Evolutionary conservation across 1,140 invertebrate genomes (phyloP).

Genomic region (Drosophila trapezifrons): DNA sequence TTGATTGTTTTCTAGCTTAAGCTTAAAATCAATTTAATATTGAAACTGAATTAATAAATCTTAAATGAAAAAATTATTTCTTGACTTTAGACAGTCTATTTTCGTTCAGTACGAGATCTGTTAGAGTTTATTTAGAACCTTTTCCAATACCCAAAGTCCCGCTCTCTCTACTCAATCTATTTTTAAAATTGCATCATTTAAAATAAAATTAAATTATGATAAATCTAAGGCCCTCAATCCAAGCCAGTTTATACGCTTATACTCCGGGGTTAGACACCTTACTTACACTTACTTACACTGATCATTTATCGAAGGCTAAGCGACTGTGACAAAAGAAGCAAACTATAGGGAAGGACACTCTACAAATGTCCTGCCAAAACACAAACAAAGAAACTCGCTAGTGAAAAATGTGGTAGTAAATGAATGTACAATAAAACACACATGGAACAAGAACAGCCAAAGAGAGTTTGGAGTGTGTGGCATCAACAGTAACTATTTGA

Average conservation of each 20-base stretch:
- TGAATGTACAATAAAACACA: constrained; percentile 40
- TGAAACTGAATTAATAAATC: neutral
- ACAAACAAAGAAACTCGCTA: constrained; percentile 34
- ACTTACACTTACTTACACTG: constrained; percentile 59
- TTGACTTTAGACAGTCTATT: neutral
- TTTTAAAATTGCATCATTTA: neutral
- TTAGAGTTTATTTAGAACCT: neutral
- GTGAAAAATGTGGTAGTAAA: constrained; percentile 27
- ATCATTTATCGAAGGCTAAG: constrained; percentile 28
- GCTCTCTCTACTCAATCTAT: constrained; percentile 64
- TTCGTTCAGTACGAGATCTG: too few species aligned
- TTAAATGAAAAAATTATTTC: neutral
- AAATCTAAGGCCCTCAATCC: constrained; percentile 13
- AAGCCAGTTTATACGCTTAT: neutral
- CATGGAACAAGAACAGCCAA: constrained; percentile 59
- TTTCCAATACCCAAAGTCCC: constrained; percentile 10
- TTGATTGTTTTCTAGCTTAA: accelerated
- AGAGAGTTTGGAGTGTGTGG: constrained; percentile 40
- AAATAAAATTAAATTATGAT: neutral
- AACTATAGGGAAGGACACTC: constrained; percentile 40
- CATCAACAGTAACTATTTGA: constrained; percentile 40
- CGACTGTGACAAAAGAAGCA: constrained; percentile 34
- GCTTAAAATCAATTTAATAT: neutral
- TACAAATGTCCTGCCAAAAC: constrained; percentile 41
- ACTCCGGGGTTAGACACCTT: constrained; percentile 13